A percentile compares a stretch with the other conserved stretches of the same genome.
These are phyloP conservation scores for Venusia cambrica DNA, from an alignment of 2,888 invertebrate species.

Conservation along the genomic window DNA sequence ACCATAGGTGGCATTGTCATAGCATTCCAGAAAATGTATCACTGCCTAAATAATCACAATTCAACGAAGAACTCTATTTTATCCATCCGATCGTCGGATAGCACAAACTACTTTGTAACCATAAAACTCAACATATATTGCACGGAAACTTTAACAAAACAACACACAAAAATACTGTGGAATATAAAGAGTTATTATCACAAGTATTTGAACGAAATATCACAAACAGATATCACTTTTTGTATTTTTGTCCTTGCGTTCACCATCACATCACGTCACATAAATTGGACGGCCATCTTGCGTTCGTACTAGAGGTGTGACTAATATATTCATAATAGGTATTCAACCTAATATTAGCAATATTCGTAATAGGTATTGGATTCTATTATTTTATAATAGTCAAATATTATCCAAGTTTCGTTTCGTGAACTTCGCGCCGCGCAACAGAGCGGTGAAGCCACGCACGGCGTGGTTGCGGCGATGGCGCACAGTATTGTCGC, in stretches of 20 bases:
- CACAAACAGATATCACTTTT: slow-evolving; percentile 71
- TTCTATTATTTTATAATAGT: too few relatives aligned
- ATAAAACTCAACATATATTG: slow-evolving; percentile 71
- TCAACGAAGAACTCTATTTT: slow-evolving; percentile 75
- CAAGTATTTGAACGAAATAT: slow-evolving; percentile 59
- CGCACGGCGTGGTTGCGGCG: too few relatives aligned
- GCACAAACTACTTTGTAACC: slow-evolving; percentile 68
- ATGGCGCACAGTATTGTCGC: too few relatives aligned
- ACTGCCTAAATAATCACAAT: slow-evolving; percentile 78
- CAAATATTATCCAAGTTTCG: too few relatives aligned
- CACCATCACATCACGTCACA: too few relatives aligned
- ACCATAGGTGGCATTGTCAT: slow-evolving; percentile 69
- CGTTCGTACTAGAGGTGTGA: slow-evolving; percentile 55
- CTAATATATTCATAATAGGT: slow-evolving; percentile 20
- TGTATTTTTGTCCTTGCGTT: slow-evolving; percentile 76
- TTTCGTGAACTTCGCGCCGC: too few relatives aligned
- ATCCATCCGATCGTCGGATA: slow-evolving; percentile 65
- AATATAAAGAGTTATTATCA: slow-evolving; percentile 65
- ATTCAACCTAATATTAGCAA: not conserved
- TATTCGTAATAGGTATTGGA: too few relatives aligned
- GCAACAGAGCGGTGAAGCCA: too few relatives aligned
- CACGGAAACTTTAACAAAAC: slow-evolving; percentile 59
- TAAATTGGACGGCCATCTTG: slow-evolving; percentile 79
- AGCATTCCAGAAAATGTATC: slow-evolving; percentile 69
- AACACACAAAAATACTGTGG: slow-evolving; percentile 60